Conservation (phyloP, 1,140 invertebrate species). For the Amyelois transitella region DNA sequence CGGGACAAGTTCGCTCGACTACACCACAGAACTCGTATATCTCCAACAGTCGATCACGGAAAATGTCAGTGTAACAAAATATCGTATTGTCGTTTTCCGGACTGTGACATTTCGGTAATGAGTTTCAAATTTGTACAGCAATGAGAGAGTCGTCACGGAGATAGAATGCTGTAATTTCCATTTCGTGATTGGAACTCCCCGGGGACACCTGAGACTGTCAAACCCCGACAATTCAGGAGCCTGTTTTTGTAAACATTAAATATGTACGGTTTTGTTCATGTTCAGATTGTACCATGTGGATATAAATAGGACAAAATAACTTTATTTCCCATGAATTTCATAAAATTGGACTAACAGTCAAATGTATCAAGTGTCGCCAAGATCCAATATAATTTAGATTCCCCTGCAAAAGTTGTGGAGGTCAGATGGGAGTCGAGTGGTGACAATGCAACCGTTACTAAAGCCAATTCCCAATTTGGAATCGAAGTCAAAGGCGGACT, state of each 20-base stretch:
- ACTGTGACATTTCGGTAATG: conserved; percentile 12
- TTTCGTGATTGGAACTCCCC: conserved; percentile 55
- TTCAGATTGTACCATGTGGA: conserved; percentile 15
- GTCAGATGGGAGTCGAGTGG: too few species aligned
- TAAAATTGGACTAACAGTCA: too few species aligned
- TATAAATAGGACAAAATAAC: too few species aligned
- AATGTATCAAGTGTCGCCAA: too few species aligned
- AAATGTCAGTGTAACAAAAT: not conserved
- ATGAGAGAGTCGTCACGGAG: conserved; percentile 21
- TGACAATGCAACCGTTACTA: too few species aligned
- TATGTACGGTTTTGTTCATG: conserved; percentile 48
- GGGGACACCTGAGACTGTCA: conserved; percentile 47
- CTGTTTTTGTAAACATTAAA: conserved; percentile 54
- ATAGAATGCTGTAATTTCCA: conserved; percentile 51
- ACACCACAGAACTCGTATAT: not conserved
- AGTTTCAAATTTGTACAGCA: conserved; percentile 23
- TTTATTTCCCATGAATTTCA: too few species aligned
- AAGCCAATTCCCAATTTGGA: too few species aligned
- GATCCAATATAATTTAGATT: too few species aligned
- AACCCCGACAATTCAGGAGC: conserved; percentile 28
- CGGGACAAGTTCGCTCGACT: not conserved
- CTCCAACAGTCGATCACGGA: not conserved
- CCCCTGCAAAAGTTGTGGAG: too few species aligned
- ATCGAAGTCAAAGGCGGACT: too few species aligned
- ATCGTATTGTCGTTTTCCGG: not conserved